phyloP scores from a whole-genome alignment of 2,113 vertebrate species.

The Siniperca chuatsi region DNA sequence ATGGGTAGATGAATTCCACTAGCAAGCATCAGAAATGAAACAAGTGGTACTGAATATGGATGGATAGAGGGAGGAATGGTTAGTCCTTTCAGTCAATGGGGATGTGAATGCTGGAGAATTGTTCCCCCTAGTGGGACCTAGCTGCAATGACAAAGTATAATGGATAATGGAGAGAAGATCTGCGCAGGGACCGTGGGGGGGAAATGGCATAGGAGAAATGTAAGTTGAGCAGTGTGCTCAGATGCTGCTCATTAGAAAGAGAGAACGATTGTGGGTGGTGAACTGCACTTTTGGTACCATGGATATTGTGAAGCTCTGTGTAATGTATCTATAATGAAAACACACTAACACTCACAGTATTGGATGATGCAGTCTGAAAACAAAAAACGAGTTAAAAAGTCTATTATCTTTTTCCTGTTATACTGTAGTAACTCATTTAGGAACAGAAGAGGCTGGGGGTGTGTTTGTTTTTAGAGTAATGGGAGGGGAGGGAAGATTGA shows the following conservation, averaged over 20 bases:
- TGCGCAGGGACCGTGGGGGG: conserved; percentile 18
- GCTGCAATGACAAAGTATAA: conserved; percentile 68
- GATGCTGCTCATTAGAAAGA: conserved; percentile 75
- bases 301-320: conserved; percentile 81
- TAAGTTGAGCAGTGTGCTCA: conserved; percentile 77
- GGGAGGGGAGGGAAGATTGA: conserved; percentile 36
- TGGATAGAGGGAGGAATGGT: conserved; percentile 15
- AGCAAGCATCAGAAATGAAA: conserved; percentile 63
- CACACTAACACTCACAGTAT: conserved; percentile 83
- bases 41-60: conserved; percentile 72
- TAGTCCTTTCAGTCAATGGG: conserved; percentile 42
- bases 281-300: conserved; percentile 88
- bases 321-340: conserved; percentile 80
- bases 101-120: conserved; percentile 65
- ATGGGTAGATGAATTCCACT: conserved; percentile 62
- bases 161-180: conserved; percentile 38
- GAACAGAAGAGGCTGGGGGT: conserved; percentile 66
- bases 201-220: conserved; percentile 58
- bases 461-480: conserved; percentile 55
- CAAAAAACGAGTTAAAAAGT: conserved; percentile 69
- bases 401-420: conserved; percentile 75
- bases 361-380: conserved; percentile 80
- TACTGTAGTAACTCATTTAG: conserved; percentile 81
- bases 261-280: conserved; percentile 58
- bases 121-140: conserved; percentile 67